Percentiles rank a stretch among this genome's conserved stretches.
These are phyloP conservation scores for Eudyptes chrysolophus DNA, from an alignment of 2,113 vertebrate species.

Conservation along the genomic window DNA sequence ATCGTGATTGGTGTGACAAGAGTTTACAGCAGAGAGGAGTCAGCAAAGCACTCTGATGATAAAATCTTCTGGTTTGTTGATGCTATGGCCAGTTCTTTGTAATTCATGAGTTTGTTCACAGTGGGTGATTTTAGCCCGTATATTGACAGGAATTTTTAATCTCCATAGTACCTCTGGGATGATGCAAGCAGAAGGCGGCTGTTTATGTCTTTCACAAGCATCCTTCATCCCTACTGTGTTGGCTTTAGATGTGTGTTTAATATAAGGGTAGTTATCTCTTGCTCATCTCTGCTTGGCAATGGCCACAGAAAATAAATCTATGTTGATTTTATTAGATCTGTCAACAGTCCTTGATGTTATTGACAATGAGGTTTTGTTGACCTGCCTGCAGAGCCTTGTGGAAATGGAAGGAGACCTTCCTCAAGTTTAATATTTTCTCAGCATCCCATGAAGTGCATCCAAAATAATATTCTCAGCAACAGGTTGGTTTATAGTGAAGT, in stretches of 20 bases:
- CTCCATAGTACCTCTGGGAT: conserved; percentile 25
- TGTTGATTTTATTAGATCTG: conserved; percentile 65
- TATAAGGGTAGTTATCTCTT: conserved; percentile 27
- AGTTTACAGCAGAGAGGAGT: conserved; percentile 11
- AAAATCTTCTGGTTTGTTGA: conserved; percentile 45
- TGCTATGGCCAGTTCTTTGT: conserved; percentile 15
- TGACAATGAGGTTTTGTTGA: conserved; percentile 65
- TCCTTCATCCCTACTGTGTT: conserved; percentile 38
- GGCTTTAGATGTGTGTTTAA: conserved; percentile 56
- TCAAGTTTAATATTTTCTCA: conserved; percentile 13
- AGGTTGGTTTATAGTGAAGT: background rate
- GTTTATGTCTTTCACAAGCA: conserved; percentile 47
- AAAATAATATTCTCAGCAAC: background rate
- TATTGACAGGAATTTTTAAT: conserved; percentile 42
- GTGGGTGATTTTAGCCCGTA: background rate
- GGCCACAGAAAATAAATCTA: conserved; percentile 46
- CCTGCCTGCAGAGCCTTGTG: conserved; percentile 5
- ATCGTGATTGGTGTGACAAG: background rate
- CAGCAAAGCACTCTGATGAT: conserved; percentile 41
- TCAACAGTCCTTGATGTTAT: conserved; percentile 66
- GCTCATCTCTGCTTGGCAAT: conserved; percentile 52
- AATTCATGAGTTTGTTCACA: conserved; percentile 55
- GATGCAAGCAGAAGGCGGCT: conserved; percentile 41
- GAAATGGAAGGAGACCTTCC: conserved; percentile 47
- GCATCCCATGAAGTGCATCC: background rate